Evolutionary conservation across 1,140 invertebrate species (phyloP), one percentile per base, ranked within the genome.

Genomic region (Neodiprion pinetum): DNA sequence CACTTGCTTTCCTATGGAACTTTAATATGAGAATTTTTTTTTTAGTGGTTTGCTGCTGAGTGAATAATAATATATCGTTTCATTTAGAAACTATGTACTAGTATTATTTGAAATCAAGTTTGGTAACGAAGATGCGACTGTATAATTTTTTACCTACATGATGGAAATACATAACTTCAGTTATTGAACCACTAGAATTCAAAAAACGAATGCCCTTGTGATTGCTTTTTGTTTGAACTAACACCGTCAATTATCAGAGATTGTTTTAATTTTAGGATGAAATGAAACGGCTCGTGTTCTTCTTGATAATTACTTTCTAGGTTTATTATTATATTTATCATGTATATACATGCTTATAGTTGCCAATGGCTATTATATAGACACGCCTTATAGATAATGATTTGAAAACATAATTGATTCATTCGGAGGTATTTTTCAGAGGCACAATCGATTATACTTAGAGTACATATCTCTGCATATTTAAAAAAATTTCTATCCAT

Each of bases 321-420:
- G 53, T 61, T 61, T 61, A 61, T 61, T 61, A 61, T 61, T 61
- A 17, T 61, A 61, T 61, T 5, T 61, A 17, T 61, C n/a, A 5
- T 61, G 53, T 61, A 61, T 61, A 61, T 61, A 61, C 53, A 61
- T 61, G 3, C n/a, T 61, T 61, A 61, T 61, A 61, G 53, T 14
- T 61, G 53, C 53, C 5, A 61, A 61, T 61, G 0, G 53, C 4
- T 61, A 61, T 61, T 61, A 61, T 40, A 40, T 61, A 61, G 53
- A 61, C 53, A 61, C 53, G 11, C 53, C 53, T 61, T 61, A 61
- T 61, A 61, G n/a, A 61, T 61, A 61, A 61, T 61, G 11, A 61
- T 61, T 8, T 61, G 3, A 17, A 61, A 61, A 61, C 53, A 61
- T 61, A 61, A 61, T 9, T 61, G n/a, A 61, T 61, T 14, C 9